Percentiles rank a stretch among this genome's conserved stretches.
phyloP scores from a whole-genome alignment of 30 jellyfish, hydroid and myxozoan genomes.

The Rhopilema esculentum region DNA sequence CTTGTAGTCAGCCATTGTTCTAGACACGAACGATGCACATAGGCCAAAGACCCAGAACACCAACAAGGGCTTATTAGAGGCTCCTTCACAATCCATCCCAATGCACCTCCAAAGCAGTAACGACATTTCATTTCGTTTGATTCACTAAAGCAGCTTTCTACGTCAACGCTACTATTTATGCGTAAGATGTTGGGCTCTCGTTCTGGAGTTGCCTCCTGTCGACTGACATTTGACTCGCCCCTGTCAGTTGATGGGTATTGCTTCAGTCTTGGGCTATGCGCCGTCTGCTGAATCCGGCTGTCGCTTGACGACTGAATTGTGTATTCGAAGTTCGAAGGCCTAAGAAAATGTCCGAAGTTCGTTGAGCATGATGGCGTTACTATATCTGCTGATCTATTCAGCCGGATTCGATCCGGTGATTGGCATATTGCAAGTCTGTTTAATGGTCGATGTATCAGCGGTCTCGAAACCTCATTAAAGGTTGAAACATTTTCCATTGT shows the following conservation, averaged over 20 bases:
- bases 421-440: slow-evolving; percentile 10
- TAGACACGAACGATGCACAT: slow-evolving; percentile 82
- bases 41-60: slow-evolving; percentile 83
- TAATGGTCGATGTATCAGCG: slow-evolving; percentile 11
- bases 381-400: slow-evolving; percentile 39
- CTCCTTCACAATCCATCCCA: slow-evolving; percentile 71
- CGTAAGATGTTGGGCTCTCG: slow-evolving; percentile 39
- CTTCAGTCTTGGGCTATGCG: slow-evolving; percentile 1
- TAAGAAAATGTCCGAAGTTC: slow-evolving; percentile 13
- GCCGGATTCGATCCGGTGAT: slow-evolving; percentile 34
- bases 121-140: slow-evolving; percentile 70
- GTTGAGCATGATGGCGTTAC: slow-evolving; percentile 10
- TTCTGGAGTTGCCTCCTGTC: slow-evolving; percentile 34
- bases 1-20: slow-evolving; percentile 86
- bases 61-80: slow-evolving; percentile 79
- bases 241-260: background rate
- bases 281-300: slow-evolving; percentile 28
- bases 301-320: slow-evolving; percentile 49
- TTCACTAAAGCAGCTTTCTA: slow-evolving; percentile 52
- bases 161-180: slow-evolving; percentile 26
- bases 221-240: background rate
- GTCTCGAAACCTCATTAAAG: slow-evolving; percentile 8
- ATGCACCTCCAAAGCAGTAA: slow-evolving; percentile 79
- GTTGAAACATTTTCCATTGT: slow-evolving; percentile 20
- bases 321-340: slow-evolving; percentile 23